These are phyloP conservation scores for Tinamus guttatus DNA, from an alignment of 2,113 vertebrate genomes.

Conservation along the genomic window DNA sequence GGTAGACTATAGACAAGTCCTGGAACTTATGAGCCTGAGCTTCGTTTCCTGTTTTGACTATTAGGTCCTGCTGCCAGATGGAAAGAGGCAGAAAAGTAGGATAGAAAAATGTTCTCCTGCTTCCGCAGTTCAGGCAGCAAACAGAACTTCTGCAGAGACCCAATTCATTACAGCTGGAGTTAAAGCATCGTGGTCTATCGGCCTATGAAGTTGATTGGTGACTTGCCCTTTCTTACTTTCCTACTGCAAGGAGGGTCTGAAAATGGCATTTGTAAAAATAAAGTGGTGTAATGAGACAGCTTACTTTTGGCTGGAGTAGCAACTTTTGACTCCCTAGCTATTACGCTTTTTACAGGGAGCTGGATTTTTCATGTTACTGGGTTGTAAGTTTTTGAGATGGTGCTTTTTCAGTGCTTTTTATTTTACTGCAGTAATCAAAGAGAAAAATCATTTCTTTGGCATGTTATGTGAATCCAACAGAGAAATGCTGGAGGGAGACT, in stretches of 20 bases:
- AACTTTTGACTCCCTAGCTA: not conserved
- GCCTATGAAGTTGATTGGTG: not conserved
- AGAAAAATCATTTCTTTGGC: constrained; percentile 42
- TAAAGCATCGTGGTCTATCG: not conserved
- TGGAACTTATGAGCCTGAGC: not conserved
- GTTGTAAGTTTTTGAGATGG: not conserved
- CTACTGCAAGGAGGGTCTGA: not conserved
- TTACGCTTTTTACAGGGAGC: not conserved
- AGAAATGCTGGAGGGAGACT: constrained; percentile 2
- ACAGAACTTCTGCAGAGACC: not conserved
- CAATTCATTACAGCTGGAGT: not conserved
- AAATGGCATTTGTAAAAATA: not conserved
- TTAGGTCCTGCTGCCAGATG: not conserved
- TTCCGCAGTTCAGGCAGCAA: not conserved
- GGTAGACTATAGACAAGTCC: not conserved
- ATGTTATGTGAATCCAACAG: constrained; percentile 13
- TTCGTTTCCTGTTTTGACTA: not conserved
- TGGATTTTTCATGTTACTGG: not conserved
- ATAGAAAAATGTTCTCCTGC: not conserved
- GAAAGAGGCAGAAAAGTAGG: not conserved
- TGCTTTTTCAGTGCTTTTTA: constrained; percentile 37
- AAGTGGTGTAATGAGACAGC: not conserved
- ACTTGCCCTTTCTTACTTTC: not conserved
- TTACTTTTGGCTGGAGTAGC: not conserved
- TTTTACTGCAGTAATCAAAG: constrained; percentile 56